Percentiles rank a stretch among this genome's conserved stretches.
phyloP scores from a whole-genome alignment of 2,888 invertebrate species.

The Idaea aversata region DNA sequence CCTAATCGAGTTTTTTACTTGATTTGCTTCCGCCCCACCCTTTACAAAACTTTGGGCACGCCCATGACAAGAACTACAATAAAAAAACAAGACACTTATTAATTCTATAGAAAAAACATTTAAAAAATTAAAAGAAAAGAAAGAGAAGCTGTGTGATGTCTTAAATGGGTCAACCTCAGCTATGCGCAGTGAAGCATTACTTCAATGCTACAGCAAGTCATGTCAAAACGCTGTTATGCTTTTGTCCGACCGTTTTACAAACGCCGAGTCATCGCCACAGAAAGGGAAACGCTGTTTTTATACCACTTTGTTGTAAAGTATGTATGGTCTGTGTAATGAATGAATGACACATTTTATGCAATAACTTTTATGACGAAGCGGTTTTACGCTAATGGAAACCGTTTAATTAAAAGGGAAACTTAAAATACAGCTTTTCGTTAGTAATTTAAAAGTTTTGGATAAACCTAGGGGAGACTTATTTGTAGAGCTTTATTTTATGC shows the following conservation, averaged over 20 bases:
- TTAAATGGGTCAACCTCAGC: no score
- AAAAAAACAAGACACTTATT: no score
- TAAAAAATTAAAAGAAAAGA: no score
- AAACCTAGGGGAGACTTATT: background rate
- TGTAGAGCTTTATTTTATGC: no score
- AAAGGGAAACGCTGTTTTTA: constrained; percentile 16
- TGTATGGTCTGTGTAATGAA: constrained; percentile 1
- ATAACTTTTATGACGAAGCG: constrained; percentile 6
- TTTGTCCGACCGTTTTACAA: background rate
- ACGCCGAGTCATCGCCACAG: constrained; percentile 22
- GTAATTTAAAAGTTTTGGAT: background rate
- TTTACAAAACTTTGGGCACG: no score
- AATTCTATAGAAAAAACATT: no score
- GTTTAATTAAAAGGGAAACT: background rate
- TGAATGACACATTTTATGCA: constrained; percentile 11
- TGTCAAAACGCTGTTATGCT: background rate
- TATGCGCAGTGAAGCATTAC: no score
- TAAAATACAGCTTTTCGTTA: background rate
- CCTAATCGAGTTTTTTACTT: no score
- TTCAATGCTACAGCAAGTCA: background rate
- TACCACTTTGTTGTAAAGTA: constrained; percentile 5
- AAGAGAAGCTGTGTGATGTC: no score
- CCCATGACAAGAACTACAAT: no score
- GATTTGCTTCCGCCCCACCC: no score
- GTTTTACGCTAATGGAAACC: background rate